phyloP scores from a whole-genome alignment of 2,888 invertebrate species.

The Saturnia pavonia region DNA sequence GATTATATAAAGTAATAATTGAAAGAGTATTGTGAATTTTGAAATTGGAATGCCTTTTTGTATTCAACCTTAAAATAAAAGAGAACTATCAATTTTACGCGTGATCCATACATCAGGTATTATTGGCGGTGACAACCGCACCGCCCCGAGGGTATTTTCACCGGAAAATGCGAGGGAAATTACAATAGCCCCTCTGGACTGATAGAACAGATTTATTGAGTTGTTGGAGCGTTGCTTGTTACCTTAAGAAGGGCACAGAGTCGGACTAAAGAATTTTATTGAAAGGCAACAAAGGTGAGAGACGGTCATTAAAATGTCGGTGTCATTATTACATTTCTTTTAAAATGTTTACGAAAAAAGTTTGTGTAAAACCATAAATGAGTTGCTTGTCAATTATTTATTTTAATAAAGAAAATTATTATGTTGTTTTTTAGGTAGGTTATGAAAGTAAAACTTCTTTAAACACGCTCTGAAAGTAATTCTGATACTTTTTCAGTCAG shows the following conservation, averaged over 20 bases:
- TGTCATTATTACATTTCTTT: background rate
- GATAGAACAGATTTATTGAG: constrained; percentile 41
- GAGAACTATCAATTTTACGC: constrained; percentile 1
- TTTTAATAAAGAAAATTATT: no score
- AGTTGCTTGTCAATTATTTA: no score
- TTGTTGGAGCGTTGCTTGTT: constrained; percentile 28
- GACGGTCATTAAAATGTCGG: background rate
- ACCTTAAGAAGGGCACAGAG: constrained; percentile 1
- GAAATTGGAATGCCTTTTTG: background rate
- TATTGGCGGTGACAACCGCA: constrained; percentile 31
- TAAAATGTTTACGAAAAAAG: background rate
- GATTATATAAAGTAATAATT: background rate
- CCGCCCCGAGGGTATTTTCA: constrained; percentile 32
- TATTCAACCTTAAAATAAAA: background rate
- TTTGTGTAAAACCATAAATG: no score
- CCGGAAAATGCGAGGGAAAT: constrained; percentile 35
- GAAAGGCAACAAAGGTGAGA: background rate
- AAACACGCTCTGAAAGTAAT: no score
- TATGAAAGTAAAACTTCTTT: no score
- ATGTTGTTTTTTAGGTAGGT: no score
- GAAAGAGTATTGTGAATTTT: background rate
- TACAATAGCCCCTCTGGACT: constrained; percentile 35
- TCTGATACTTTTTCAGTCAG: no score
- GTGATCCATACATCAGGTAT: constrained; percentile 19
- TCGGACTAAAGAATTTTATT: background rate